Evolutionary conservation across 1,140 invertebrate genomes (phyloP), one percentile per base, ranked within the genome.

Genomic region (Mycetomoellerius zeteki): DNA sequence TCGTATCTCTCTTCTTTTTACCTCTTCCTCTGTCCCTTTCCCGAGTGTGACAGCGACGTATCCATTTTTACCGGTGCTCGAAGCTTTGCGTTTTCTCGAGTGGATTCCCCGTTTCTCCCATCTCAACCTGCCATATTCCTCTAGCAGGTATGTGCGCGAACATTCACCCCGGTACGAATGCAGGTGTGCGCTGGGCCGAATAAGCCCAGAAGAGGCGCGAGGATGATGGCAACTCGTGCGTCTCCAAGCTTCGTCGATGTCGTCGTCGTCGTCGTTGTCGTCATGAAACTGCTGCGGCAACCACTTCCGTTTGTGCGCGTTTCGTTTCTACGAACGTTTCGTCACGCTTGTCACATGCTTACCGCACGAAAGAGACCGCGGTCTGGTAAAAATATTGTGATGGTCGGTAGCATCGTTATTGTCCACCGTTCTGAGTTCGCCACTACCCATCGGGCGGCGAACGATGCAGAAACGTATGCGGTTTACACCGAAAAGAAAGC

Each of bases 41-140:
- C 37, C 56, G 43, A 19, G 16, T 50, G 69, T 24, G 71, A 62
- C 72, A 62, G 37, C 72, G 86, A 75, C 52, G 72, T 87, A 85
- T 88, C 81, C 87, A 88, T 88, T 88, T 88, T 88, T 88, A 84
- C 72, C 86, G 80, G 54, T 69, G 64, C 73, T 50, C 71, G 78
- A 62, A 71, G 77, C 87, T 76, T 85, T 52, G 86, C 86, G 52
- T 88, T 89, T 88, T 73, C 88, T 85, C 80, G 81, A 89, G 88
- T 89, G 88, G 88, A 78, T 88, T 85, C 81, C 64, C 43, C 52
- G 43, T 43, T 65, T 37, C 47, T 12, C 16, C 56, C 64, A 47
- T 43, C 47, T 21, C 75, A 33, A 64, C 78, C 67, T 84, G 67
- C 54, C 84, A 52, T 77, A 80, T 85, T 85, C 84, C 84, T 60